Percentiles rank a stretch among this genome's conserved stretches.
These are phyloP conservation scores for Cariama cristata DNA, from an alignment of 2,113 vertebrate genomes.

Conservation along the genomic window DNA sequence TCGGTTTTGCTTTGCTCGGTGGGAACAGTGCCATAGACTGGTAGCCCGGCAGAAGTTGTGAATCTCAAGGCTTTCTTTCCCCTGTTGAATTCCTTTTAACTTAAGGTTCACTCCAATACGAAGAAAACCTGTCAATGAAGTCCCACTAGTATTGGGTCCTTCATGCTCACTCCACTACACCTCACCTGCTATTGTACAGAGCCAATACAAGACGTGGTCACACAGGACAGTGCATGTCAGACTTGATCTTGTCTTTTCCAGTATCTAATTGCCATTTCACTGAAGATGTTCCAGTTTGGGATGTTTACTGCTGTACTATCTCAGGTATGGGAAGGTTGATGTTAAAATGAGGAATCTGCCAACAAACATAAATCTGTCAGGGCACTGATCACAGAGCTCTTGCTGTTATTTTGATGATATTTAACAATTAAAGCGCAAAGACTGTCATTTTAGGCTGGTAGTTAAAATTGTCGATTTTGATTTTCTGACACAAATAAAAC, in stretches of 20 bases:
- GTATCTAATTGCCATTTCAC: neutral
- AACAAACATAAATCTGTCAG: neutral
- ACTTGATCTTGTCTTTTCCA: neutral
- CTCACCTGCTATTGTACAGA: neutral
- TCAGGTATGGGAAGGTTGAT: neutral
- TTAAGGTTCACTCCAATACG: neutral
- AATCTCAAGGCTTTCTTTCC: neutral
- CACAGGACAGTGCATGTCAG: neutral
- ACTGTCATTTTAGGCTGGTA: neutral
- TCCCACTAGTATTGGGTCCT: neutral
- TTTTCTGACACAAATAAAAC: neutral
- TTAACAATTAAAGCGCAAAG: neutral
- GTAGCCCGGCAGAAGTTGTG: neutral
- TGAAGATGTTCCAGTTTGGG: neutral
- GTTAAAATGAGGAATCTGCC: neutral
- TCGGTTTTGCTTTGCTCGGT: neutral
- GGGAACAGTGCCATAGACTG: neutral
- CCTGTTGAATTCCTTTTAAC: neutral
- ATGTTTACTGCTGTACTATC: neutral
- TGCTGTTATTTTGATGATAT: neutral
- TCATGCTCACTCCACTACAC: neutral
- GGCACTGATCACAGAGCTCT: neutral
- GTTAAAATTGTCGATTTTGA: neutral
- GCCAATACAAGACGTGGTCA: neutral
- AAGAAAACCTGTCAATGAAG: neutral